These are phyloP conservation scores for Calliopum simillimum DNA, from an alignment of 2,888 invertebrate genomes.

Conservation along the genomic window DNA sequence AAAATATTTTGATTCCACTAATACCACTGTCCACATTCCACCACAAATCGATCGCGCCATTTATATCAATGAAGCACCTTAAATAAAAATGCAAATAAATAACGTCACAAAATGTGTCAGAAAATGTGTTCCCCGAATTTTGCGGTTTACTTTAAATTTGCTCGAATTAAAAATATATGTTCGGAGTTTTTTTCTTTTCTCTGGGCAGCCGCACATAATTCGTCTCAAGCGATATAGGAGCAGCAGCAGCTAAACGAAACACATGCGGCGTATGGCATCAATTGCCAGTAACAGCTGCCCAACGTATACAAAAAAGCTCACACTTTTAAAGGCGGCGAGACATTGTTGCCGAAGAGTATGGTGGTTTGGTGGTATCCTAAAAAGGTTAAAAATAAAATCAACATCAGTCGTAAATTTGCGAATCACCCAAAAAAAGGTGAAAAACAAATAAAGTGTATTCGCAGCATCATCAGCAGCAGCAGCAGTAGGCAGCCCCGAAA, in stretches of 20 bases:
- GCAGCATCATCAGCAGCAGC: not conserved
- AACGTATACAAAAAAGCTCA: not conserved
- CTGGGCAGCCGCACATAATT: too few species aligned
- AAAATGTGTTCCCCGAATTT: too few species aligned
- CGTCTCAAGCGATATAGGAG: too few species aligned
- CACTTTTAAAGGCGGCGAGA: too few species aligned
- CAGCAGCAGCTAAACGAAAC: too few species aligned
- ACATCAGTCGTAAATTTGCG: constrained; percentile 7
- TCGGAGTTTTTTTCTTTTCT: not conserved
- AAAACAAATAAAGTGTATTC: constrained; percentile 9
- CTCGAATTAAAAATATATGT: constrained; percentile 5
- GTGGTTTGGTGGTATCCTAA: not conserved
- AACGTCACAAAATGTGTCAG: too few species aligned
- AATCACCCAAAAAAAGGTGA: constrained; percentile 6
- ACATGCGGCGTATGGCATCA: constrained; percentile 1
- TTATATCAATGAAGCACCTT: too few species aligned
- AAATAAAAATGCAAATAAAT: too few species aligned
- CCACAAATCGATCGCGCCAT: too few species aligned
- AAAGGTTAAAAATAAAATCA: constrained; percentile 13
- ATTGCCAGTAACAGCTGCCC: not conserved
- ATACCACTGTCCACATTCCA: too few species aligned
- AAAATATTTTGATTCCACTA: too few species aligned
- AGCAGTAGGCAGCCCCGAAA: not conserved
- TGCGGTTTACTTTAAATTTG: not conserved
- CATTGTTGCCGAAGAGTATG: not conserved